These are phyloP conservation scores for Miltochrista miniata DNA, from an alignment of 2,888 invertebrate species.

Conservation along the genomic window DNA sequence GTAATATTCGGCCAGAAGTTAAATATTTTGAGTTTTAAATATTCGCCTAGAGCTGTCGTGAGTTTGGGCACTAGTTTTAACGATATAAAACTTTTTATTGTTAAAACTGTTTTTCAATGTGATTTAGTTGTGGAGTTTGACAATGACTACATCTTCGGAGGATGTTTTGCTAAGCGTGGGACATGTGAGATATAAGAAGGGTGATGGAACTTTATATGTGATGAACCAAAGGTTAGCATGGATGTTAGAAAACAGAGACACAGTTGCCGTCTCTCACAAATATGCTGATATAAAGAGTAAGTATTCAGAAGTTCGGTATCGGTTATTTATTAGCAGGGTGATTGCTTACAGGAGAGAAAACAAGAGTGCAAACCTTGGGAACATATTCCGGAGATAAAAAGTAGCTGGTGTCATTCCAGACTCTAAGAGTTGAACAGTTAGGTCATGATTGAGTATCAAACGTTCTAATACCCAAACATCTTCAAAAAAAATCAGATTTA, in stretches of 20 bases:
- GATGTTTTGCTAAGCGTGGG: conserved; percentile 97
- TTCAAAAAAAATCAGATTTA: too few species aligned
- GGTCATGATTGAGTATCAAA: too few species aligned
- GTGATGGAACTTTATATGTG: conserved; percentile 96
- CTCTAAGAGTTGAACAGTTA: too few species aligned
- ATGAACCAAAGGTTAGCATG: conserved; percentile 98
- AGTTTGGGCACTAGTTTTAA: conserved; percentile 39
- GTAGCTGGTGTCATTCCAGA: too few species aligned
- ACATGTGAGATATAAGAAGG: conserved; percentile 97
- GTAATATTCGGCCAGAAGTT: conserved; percentile 13
- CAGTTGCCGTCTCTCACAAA: conserved; percentile 95
- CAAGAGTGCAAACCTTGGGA: too few species aligned
- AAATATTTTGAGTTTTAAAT: conserved; percentile 18
- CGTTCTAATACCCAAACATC: too few species aligned
- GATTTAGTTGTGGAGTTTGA: conserved; percentile 27
- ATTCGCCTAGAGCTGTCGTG: conserved; percentile 27
- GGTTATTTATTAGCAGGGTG: neutral
- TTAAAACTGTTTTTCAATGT: conserved; percentile 28
- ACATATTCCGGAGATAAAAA: too few species aligned
- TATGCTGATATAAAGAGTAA: conserved; percentile 98
- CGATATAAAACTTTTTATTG: conserved; percentile 40
- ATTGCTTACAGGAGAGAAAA: neutral
- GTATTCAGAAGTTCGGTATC: conserved; percentile 37
- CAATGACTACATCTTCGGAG: conserved; percentile 95
- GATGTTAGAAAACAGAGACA: conserved; percentile 97